These are phyloP conservation scores for Acleris literana DNA, from an alignment of 2,888 invertebrate genomes.

Conservation along the genomic window DNA sequence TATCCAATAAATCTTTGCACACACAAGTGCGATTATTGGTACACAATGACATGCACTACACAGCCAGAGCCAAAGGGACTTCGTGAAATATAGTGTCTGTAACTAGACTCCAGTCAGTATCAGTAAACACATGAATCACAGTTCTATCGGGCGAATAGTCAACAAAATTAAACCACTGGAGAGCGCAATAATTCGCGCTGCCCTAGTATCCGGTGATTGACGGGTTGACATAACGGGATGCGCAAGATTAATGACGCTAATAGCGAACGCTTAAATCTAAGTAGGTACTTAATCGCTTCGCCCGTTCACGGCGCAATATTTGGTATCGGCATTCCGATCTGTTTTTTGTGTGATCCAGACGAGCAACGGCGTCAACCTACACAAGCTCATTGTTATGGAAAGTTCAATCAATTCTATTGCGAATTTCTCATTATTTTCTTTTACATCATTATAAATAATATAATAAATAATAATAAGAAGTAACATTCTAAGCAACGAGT, in stretches of 20 bases:
- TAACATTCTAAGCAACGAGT: neutral
- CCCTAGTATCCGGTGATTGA: constrained; percentile 40
- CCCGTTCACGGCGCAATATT: constrained; percentile 46
- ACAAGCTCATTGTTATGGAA: constrained; percentile 4
- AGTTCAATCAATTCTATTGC: neutral
- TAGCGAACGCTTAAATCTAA: constrained; percentile 52
- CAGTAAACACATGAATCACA: too few species aligned
- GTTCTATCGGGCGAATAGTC: too few species aligned
- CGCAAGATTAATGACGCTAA: constrained; percentile 64
- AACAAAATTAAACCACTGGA: neutral
- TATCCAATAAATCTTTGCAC: too few species aligned
- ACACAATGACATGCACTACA: too few species aligned
- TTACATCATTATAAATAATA: too few species aligned
- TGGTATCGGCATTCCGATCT: constrained; percentile 51
- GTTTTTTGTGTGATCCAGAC: constrained; percentile 42
- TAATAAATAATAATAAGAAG: too few species aligned
- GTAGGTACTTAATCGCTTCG: constrained; percentile 43
- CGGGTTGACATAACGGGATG: constrained; percentile 63
- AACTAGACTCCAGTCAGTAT: too few species aligned
- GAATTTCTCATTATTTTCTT: constrained; percentile 14
- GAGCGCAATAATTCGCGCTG: constrained; percentile 35
- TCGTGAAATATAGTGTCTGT: too few species aligned
- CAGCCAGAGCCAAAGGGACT: too few species aligned
- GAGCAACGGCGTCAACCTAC: constrained; percentile 25
- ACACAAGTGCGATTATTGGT: too few species aligned